Evolutionary conservation across 2,797 vertebrate species (phyloP).

Genomic region (Pygocentrus nattereri): DNA sequence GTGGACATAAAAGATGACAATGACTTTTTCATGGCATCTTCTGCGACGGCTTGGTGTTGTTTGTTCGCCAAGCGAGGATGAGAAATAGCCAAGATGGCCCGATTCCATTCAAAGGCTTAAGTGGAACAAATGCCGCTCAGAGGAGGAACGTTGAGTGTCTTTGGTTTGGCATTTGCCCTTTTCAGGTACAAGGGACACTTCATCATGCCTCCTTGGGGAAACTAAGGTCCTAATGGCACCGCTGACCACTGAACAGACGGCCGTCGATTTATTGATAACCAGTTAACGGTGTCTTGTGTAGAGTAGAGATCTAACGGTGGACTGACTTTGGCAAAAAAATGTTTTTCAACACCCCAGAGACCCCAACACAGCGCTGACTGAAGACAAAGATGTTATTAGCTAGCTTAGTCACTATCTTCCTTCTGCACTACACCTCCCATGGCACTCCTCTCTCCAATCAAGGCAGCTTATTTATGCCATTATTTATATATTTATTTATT

Average conservation of each 20-base stretch:
- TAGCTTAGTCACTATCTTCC: slow-evolving; percentile 85
- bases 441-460: slow-evolving; percentile 89
- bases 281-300: slow-evolving; percentile 66
- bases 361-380: slow-evolving; percentile 71
- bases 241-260: slow-evolving; percentile 36
- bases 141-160: slow-evolving; percentile 68
- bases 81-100: slow-evolving; percentile 72
- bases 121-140: slow-evolving; percentile 80
- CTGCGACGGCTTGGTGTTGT: slow-evolving; percentile 66
- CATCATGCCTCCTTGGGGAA: slow-evolving; percentile 64
- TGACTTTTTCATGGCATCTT: slow-evolving; percentile 72
- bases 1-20: slow-evolving; percentile 77
- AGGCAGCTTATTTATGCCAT: slow-evolving; percentile 89
- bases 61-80: slow-evolving; percentile 69
- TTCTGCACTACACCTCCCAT: slow-evolving; percentile 87
- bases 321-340: slow-evolving; percentile 75
- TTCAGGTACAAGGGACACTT: slow-evolving; percentile 67
- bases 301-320: slow-evolving; percentile 74
- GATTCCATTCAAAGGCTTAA: slow-evolving; percentile 75
- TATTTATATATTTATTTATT: slow-evolving; percentile 83
- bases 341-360: slow-evolving; percentile 78
- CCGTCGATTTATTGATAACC: slow-evolving; percentile 72
- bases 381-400: slow-evolving; percentile 88
- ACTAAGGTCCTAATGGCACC: slow-evolving; percentile 48
- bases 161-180: slow-evolving; percentile 70